Evolutionary conservation across 2,888 invertebrate species (phyloP).

Genomic region (Lepidochrysops patricia): DNA sequence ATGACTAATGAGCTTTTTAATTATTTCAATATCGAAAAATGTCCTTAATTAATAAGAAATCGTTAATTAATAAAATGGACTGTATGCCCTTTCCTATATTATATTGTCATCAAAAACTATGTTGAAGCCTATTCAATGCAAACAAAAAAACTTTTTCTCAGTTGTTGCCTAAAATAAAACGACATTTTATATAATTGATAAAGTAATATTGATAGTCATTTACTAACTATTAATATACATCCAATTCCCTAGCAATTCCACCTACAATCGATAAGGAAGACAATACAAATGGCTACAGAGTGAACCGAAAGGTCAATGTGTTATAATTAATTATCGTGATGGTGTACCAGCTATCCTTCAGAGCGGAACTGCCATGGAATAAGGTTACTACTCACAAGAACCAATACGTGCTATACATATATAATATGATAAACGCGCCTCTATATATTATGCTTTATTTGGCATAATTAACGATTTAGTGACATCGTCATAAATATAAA

Average conservation of each 20-base stretch:
- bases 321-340: neutral
- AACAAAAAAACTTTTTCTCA: too few relatives aligned
- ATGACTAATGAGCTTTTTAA: neutral
- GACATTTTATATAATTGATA: too few relatives aligned
- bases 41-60: too few relatives aligned
- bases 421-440: too few relatives aligned
- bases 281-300: neutral
- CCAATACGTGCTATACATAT: neutral
- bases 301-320: neutral
- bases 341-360: conserved; percentile 4
- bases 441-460: neutral
- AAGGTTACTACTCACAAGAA: neutral
- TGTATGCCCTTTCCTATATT: too few relatives aligned
- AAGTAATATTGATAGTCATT: too few relatives aligned
- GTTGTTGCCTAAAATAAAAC: too few relatives aligned
- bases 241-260: neutral
- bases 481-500: neutral
- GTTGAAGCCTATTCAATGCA: too few relatives aligned
- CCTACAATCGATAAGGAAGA: neutral
- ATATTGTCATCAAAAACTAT: too few relatives aligned
- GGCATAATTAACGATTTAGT: neutral
- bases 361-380: conserved; percentile 1
- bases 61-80: too few relatives aligned
- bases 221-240: neutral
- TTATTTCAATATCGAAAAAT: neutral